Percentiles rank a stretch among this genome's conserved stretches.
These are phyloP conservation scores for Pardosa pseudoannulata DNA, from an alignment of 2,888 invertebrate genomes.

Conservation along the genomic window DNA sequence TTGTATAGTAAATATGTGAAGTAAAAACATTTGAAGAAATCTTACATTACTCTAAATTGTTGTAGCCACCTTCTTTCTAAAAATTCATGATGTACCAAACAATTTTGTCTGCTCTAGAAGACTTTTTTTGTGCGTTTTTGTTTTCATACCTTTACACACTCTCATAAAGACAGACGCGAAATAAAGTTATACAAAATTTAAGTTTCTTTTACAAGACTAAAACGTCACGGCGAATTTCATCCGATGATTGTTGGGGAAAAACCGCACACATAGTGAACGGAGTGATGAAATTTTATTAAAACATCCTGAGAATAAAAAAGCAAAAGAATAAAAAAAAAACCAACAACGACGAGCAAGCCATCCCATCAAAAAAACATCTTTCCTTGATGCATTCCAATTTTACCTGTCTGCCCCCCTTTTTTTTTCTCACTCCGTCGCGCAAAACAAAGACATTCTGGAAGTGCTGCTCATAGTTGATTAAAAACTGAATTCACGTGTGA, in stretches of 20 bases:
- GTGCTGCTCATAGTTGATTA: conserved; percentile 62
- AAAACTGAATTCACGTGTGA: conserved; percentile 44
- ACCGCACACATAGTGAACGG: neutral
- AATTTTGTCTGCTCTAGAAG: too few species aligned
- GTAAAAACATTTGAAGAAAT: too few species aligned
- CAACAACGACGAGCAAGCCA: too few species aligned
- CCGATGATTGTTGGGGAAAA: neutral
- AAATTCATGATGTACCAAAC: conserved; percentile 7
- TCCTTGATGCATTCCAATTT: conserved; percentile 67
- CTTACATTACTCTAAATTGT: too few species aligned
- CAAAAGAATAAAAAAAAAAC: too few species aligned
- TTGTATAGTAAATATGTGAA: too few species aligned
- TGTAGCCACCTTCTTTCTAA: neutral
- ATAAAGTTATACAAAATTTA: too few species aligned
- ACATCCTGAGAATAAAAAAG: neutral
- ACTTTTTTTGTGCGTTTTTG: neutral
- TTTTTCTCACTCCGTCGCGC: neutral
- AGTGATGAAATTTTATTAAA: conserved; percentile 66
- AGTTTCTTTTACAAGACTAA: neutral
- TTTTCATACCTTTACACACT: neutral
- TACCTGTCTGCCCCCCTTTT: conserved; percentile 29
- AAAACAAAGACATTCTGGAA: conserved; percentile 51
- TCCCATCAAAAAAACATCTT: conserved; percentile 29
- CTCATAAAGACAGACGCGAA: too few species aligned
- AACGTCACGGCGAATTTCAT: neutral